Percentiles rank a stretch among this genome's conserved stretches.
Evolutionary conservation across 2,888 invertebrate genomes (phyloP).

Genomic region (Spilarctia lutea): DNA sequence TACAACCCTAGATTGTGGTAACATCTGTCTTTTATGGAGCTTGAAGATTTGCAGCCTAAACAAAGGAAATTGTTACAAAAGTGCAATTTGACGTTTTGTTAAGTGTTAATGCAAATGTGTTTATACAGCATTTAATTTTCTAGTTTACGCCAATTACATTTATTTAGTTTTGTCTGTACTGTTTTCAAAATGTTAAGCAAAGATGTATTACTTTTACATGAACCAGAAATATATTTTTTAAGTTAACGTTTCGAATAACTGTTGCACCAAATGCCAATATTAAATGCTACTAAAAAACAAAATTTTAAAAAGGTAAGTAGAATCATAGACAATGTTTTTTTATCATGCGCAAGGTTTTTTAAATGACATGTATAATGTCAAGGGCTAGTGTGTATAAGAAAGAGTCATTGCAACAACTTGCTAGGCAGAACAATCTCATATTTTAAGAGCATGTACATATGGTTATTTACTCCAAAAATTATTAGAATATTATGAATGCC

Average conservation of each 20-base stretch:
- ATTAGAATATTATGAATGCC: constrained; percentile 53
- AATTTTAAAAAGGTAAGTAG: not conserved
- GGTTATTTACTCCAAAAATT: constrained; percentile 81
- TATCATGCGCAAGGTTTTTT: constrained; percentile 3
- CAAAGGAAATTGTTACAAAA: constrained; percentile 15
- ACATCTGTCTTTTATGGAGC: constrained; percentile 15
- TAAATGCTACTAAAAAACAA: constrained; percentile 1
- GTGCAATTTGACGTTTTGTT: constrained; percentile 9
- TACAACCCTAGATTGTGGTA: constrained; percentile 22
- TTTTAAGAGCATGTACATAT: constrained; percentile 70
- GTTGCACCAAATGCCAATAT: constrained; percentile 8
- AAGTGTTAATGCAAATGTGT: constrained; percentile 11
- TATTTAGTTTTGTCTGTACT: not conserved
- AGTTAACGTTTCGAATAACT: not conserved
- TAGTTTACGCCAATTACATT: not conserved
- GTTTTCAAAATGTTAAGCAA: not conserved
- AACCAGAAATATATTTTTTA: not conserved
- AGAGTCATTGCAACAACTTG: constrained; percentile 40
- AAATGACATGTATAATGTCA: constrained; percentile 10
- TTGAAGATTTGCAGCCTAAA: constrained; percentile 19
- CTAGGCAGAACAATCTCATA: constrained; percentile 74
- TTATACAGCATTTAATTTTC: constrained; percentile 11
- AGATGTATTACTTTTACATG: not conserved
- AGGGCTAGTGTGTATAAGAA: constrained; percentile 6
- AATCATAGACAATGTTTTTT: constrained; percentile 8